Percentiles rank a stretch among this genome's conserved stretches.
Conservation (phyloP, 2,888 invertebrate genomes). For the Seira sanloemensis region DNA sequence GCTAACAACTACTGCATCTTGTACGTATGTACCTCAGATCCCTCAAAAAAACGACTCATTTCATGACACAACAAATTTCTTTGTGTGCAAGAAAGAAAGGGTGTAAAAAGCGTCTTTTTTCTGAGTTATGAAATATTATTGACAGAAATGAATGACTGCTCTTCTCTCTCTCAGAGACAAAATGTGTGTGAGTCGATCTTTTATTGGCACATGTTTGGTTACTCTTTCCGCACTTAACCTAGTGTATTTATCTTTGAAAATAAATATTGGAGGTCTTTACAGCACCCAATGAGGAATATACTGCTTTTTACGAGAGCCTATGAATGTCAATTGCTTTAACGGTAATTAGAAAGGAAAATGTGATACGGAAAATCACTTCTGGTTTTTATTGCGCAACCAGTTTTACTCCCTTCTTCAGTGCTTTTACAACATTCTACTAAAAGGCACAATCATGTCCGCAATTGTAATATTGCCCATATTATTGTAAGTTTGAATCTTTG, state of each 20-base stretch:
- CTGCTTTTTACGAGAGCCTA: too few relatives aligned
- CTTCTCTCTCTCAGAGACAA: too few relatives aligned
- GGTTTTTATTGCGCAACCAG: slow-evolving; percentile 10
- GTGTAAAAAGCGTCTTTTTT: not conserved
- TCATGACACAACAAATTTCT: not conserved
- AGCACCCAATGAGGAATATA: too few relatives aligned
- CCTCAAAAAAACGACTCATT: not conserved
- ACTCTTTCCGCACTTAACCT: not conserved
- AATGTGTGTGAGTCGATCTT: not conserved
- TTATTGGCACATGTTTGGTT: not conserved
- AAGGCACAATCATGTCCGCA: too few relatives aligned
- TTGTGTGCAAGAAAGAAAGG: not conserved
- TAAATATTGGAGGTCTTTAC: too few relatives aligned
- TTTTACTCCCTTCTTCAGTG: too few relatives aligned
- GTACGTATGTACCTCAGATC: too few relatives aligned
- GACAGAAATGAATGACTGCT: not conserved
- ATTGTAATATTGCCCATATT: not conserved
- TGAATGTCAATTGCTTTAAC: too few relatives aligned
- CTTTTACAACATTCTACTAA: not conserved
- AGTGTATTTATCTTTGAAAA: too few relatives aligned
- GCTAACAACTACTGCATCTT: not conserved
- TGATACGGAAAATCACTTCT: slow-evolving; percentile 41
- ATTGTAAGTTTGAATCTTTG: too few relatives aligned
- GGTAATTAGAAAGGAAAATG: slow-evolving; percentile 47
- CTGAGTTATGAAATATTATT: not conserved